Evolutionary conservation across 2,113 vertebrate species (phyloP).

Genomic region (Hippocampus mohnikei): DNA sequence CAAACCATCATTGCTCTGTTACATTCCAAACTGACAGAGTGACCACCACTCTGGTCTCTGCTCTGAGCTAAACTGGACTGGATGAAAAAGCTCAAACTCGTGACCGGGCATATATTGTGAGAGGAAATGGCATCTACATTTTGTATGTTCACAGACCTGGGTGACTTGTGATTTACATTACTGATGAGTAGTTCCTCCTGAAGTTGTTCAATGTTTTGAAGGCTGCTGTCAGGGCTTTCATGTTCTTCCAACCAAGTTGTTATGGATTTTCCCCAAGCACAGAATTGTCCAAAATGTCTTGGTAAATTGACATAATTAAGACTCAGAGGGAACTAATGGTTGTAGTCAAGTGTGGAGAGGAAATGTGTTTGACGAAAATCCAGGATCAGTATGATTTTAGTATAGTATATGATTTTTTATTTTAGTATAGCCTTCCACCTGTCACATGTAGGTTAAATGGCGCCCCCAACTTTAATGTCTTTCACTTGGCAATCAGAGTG

Average conservation of each 20-base stretch:
- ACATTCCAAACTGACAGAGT: slow-evolving; percentile 15
- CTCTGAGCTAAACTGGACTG: slow-evolving; percentile 20
- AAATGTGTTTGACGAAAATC: background rate
- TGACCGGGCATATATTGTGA: background rate
- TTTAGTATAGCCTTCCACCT: background rate
- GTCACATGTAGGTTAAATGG: background rate
- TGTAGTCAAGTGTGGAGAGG: background rate
- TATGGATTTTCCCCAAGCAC: background rate
- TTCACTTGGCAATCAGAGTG: background rate
- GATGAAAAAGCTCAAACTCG: slow-evolving; percentile 1
- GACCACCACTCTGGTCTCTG: background rate
- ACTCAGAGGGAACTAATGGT: background rate
- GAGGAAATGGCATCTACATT: slow-evolving; percentile 15
- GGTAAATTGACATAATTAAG: background rate
- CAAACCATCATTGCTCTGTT: slow-evolving; percentile 19
- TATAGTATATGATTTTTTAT: no score
- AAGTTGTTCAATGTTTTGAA: background rate
- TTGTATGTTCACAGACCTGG: background rate
- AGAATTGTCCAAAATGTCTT: background rate
- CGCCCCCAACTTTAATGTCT: background rate
- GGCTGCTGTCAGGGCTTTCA: background rate
- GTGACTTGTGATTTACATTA: background rate
- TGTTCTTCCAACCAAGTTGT: background rate
- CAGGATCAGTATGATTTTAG: background rate
- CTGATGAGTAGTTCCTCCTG: background rate